These are phyloP conservation scores for Heliconius sara DNA, from an alignment of 2,888 invertebrate genomes.

Conservation along the genomic window DNA sequence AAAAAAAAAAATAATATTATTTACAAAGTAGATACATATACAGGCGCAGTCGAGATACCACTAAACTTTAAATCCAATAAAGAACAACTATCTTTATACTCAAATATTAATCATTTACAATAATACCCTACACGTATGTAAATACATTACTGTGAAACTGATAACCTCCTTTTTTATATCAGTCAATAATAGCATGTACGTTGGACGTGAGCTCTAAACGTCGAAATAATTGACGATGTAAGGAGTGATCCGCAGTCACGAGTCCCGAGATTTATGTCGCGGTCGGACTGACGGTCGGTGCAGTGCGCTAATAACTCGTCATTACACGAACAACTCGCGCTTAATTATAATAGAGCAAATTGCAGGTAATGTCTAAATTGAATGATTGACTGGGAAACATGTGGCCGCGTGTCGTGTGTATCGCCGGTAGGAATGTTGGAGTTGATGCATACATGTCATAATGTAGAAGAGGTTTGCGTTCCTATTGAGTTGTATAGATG, in stretches of 20 bases:
- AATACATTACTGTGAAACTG: too few species aligned
- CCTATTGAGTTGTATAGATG: background rate
- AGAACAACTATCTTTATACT: too few species aligned
- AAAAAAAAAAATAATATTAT: slow-evolving; percentile 25
- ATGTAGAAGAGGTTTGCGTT: background rate
- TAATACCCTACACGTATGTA: too few species aligned
- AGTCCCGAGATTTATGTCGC: slow-evolving; percentile 37
- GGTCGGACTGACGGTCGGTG: background rate
- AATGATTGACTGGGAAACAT: slow-evolving; percentile 11
- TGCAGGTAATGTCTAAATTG: slow-evolving; percentile 22
- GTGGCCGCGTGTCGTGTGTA: background rate
- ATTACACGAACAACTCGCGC: slow-evolving; percentile 15
- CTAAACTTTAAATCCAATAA: too few species aligned
- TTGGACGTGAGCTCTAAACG: slow-evolving; percentile 28
- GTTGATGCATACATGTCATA: background rate
- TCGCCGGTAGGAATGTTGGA: background rate
- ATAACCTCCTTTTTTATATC: too few species aligned
- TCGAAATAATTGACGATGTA: slow-evolving; percentile 42
- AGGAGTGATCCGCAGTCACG: slow-evolving; percentile 37
- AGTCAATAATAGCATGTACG: too few species aligned
- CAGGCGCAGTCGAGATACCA: too few species aligned
- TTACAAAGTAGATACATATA: background rate
- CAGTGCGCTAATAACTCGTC: slow-evolving; percentile 9
- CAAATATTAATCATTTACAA: too few species aligned
- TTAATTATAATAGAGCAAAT: slow-evolving; percentile 27